Evolutionary conservation across 2,888 invertebrate genomes (phyloP).

Genomic region (Nomada goodeniana): DNA sequence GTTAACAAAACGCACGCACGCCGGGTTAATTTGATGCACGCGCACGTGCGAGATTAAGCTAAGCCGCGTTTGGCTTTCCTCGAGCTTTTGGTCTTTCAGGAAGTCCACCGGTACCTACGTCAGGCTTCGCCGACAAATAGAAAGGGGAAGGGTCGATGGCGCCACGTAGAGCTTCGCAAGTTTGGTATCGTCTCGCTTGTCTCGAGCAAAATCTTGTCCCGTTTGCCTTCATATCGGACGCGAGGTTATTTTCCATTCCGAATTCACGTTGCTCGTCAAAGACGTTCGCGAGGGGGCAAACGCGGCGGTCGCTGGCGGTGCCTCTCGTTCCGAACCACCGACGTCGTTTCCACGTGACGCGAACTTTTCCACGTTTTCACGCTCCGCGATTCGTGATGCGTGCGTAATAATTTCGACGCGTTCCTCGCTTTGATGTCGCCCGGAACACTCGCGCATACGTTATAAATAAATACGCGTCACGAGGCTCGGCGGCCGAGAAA

Average conservation of each 20-base stretch:
- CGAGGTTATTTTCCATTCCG: no score
- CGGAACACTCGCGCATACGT: neutral
- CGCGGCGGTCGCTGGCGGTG: no score
- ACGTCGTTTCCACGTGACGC: neutral
- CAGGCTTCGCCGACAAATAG: constrained; percentile 11
- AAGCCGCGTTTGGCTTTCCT: constrained; percentile 33
- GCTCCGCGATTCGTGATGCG: constrained; percentile 39
- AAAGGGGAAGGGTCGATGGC: neutral
- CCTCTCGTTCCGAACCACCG: no score
- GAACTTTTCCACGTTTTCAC: constrained; percentile 36
- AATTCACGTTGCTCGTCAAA: no score
- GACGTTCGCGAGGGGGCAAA: no score
- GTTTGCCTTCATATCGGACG: neutral
- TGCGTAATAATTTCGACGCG: constrained; percentile 35
- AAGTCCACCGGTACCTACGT: constrained; percentile 1
- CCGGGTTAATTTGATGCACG: constrained; percentile 32
- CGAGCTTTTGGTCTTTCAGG: constrained; percentile 30
- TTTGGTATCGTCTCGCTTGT: neutral
- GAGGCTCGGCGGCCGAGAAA: constrained; percentile 18
- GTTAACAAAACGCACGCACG: constrained; percentile 7
- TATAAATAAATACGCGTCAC: constrained; percentile 19
- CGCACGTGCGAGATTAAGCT: constrained; percentile 28
- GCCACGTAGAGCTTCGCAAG: neutral
- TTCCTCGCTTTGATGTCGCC: constrained; percentile 21
- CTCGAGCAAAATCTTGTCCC: no score